Evolutionary conservation across 2,113 vertebrate species (phyloP).

Genomic region (Plecturocebus donacophilus): DNA sequence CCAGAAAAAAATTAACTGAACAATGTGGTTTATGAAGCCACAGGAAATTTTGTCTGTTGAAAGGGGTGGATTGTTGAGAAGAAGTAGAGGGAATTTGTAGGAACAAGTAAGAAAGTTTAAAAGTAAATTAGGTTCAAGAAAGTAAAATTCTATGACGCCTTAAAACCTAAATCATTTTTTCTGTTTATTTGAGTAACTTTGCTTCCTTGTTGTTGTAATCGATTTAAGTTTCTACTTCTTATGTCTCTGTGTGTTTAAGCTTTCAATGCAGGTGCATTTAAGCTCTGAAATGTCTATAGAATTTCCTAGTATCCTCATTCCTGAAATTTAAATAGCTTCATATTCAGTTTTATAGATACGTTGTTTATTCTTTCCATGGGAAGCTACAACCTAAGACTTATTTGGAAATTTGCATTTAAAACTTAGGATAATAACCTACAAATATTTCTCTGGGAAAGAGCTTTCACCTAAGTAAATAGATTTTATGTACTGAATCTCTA

Average conservation of each 20-base stretch:
- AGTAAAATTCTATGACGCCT: conserved; percentile 28
- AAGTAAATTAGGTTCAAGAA: conserved; percentile 27
- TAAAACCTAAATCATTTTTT: conserved; percentile 17
- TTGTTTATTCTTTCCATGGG: conserved; percentile 3
- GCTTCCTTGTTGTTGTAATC: conserved; percentile 34
- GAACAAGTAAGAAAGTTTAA: neutral
- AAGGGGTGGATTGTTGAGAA: neutral
- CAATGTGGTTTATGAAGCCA: conserved; percentile 21
- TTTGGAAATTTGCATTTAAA: conserved; percentile 56
- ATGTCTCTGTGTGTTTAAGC: neutral
- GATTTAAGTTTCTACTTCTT: conserved; percentile 34
- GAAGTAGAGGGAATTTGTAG: neutral
- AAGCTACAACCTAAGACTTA: conserved; percentile 41
- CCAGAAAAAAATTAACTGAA: conserved; percentile 25
- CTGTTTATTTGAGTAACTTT: conserved; percentile 40
- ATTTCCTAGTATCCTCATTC: neutral
- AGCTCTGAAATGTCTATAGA: conserved; percentile 19
- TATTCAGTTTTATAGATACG: conserved; percentile 21
- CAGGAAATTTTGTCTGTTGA: conserved; percentile 3
- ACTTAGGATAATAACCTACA: conserved; percentile 60
- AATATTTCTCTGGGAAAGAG: conserved; percentile 49
- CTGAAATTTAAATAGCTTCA: conserved; percentile 48
- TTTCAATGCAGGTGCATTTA: conserved; percentile 37
- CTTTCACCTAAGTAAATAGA: conserved; percentile 52
- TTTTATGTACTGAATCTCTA: conserved; percentile 22